phyloP scores from a whole-genome alignment of 2,113 vertebrate genomes.

The Neotoma lepida region DNA sequence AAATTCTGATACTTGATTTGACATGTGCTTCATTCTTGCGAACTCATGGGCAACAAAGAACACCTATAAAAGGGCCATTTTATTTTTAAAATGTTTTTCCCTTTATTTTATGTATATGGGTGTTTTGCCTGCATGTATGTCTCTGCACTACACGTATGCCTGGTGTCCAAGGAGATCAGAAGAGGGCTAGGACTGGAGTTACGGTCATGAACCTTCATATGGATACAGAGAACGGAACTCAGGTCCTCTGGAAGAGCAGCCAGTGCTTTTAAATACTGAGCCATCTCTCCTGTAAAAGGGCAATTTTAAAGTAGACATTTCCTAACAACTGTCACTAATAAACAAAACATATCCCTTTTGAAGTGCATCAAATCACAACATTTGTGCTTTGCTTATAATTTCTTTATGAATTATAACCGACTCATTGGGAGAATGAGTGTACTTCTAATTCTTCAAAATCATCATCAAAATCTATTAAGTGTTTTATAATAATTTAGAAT shows the following conservation, averaged over 20 bases:
- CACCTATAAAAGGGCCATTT: neutral
- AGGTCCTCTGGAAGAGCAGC: neutral
- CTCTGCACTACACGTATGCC: neutral
- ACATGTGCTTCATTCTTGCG: conserved; percentile 1
- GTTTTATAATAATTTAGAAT: conserved; percentile 22
- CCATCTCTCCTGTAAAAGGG: neutral
- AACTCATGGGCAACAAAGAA: conserved; percentile 8
- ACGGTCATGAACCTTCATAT: neutral
- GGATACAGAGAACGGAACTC: neutral
- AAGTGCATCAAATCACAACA: neutral
- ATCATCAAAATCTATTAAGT: conserved; percentile 26
- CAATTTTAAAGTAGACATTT: neutral
- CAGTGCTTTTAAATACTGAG: neutral
- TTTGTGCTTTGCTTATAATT: conserved; percentile 9
- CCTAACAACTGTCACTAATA: neutral
- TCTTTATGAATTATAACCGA: neutral
- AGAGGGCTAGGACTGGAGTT: neutral
- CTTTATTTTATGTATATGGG: neutral
- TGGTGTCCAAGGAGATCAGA: neutral
- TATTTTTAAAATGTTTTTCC: neutral
- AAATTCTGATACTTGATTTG: conserved; percentile 44
- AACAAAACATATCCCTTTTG: neutral
- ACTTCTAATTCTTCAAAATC: conserved; percentile 33
- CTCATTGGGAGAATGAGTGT: neutral
- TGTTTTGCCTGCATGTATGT: neutral